These are phyloP conservation scores for Phasianus colchicus DNA, from an alignment of 2,113 vertebrate species.

Conservation along the genomic window DNA sequence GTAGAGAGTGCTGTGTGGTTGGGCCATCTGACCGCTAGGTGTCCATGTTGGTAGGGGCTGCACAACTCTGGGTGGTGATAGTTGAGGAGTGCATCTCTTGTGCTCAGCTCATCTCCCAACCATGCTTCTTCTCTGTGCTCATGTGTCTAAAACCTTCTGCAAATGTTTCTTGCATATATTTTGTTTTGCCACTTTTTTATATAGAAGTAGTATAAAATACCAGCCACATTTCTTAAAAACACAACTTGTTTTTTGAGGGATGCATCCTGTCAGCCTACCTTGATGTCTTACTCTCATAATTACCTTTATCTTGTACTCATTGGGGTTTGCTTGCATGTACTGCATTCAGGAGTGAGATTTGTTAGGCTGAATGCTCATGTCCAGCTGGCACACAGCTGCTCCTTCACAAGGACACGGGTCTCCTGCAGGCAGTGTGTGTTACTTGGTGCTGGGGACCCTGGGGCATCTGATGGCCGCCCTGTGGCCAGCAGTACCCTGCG, in stretches of 20 bases:
- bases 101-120: background rate
- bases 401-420: background rate
- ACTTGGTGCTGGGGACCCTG: background rate
- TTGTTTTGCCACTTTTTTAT: background rate
- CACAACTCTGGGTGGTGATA: fast-evolving
- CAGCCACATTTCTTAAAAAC: background rate
- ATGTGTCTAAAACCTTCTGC: background rate
- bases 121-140: too few species aligned
- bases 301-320: background rate
- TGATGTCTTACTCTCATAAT: background rate
- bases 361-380: background rate
- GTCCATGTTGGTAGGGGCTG: background rate
- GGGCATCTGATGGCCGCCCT: background rate
- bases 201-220: background rate
- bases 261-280: background rate
- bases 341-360: background rate
- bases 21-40: background rate
- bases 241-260: background rate
- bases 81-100: fast-evolving
- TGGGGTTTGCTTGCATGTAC: background rate
- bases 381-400: background rate
- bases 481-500: background rate
- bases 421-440: background rate
- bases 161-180: background rate
- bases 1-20: background rate